Evolutionary conservation across 2,797 vertebrate genomes (phyloP), one percentile per base, ranked within the genome.

Genomic region (Hapalemur alaotrensis): DNA sequence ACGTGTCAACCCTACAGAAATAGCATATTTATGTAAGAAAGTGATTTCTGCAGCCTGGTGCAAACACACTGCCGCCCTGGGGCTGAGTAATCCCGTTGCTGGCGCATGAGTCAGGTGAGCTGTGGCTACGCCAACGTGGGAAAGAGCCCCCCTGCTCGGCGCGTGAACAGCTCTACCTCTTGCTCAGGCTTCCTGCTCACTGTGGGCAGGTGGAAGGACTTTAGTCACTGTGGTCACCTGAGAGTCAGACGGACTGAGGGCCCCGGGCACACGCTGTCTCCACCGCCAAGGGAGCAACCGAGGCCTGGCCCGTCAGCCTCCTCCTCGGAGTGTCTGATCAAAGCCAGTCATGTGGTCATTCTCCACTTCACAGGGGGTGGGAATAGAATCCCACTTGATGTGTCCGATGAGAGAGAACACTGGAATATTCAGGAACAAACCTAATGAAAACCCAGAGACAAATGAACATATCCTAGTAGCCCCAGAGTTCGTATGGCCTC

Each of bases 1-100:
- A 97, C 88, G 72, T 97, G 98, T 94, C 96, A 98, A 95, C 95
- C 97, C 97, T 97, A 97, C 97, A 98, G 97, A 97, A 98, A 98
- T 94, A 97, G 57, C 93, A 96, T 75, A 96, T 97, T 97, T 96
- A 93, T 96, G 90, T 81, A 46, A 95, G 93, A 97, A 97, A 98
- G 43, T 2, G 0, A 46, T n/a, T 25, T 75, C 54, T 0, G 2
- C 41, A 65, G 48, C 41, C 20, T 59, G 1, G 0, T 3, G 14
- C 57, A 12, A 4, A 32, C 1, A 14, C 4, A 7, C 35, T 12
- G 10, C n/a, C 7, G 4, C 46, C 72, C 72, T 0, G 3, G 23
- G 50, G 23, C 32, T 43, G 32, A 57, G 20, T 72, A 35, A 8
- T 43, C 43, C 72, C 3, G 0, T 1, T 17, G 43, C 35, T 0